phyloP scores from a whole-genome alignment of 2,888 invertebrate species.

The Tenthredo distinguenda region DNA sequence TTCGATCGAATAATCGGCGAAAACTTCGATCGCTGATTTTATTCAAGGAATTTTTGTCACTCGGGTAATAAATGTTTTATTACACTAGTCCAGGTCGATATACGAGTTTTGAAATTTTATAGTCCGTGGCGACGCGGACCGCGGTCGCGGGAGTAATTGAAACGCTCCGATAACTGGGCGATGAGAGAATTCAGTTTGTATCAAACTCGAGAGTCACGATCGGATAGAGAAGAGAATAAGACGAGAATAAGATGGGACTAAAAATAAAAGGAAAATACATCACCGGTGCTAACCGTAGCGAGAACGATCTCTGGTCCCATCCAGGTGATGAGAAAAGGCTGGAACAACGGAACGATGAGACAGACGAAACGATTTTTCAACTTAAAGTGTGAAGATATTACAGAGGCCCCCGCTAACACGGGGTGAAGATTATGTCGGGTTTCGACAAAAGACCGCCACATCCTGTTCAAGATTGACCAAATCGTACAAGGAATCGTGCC shows the following conservation, averaged over 20 bases:
- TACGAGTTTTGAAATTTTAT: not conserved
- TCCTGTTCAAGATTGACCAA: conserved; percentile 30
- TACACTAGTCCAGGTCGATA: not conserved
- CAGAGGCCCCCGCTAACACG: not conserved
- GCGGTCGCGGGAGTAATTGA: conserved; percentile 9
- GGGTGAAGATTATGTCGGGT: not conserved
- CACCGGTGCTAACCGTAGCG: conserved; percentile 29
- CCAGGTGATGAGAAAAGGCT: conserved; percentile 14
- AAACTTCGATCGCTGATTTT: not conserved
- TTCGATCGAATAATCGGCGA: not conserved
- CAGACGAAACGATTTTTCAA: conserved; percentile 39
- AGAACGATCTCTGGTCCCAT: conserved; percentile 15
- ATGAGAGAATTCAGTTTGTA: not conserved
- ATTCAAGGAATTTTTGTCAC: not conserved
- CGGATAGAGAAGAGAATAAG: not conserved
- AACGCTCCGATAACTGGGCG: conserved; percentile 16
- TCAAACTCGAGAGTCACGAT: conserved; percentile 36
- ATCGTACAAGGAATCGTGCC: not conserved
- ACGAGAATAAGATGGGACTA: not conserved
- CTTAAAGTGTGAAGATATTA: conserved; percentile 51
- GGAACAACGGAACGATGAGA: conserved; percentile 22
- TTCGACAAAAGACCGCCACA: conserved; percentile 31
- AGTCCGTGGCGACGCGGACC: not conserved
- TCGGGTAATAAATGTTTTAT: not conserved
- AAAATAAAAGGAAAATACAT: not conserved